Base-by-base conservation (phyloP, 2,113 vertebrate species). In the Bubo bubo region DNA sequence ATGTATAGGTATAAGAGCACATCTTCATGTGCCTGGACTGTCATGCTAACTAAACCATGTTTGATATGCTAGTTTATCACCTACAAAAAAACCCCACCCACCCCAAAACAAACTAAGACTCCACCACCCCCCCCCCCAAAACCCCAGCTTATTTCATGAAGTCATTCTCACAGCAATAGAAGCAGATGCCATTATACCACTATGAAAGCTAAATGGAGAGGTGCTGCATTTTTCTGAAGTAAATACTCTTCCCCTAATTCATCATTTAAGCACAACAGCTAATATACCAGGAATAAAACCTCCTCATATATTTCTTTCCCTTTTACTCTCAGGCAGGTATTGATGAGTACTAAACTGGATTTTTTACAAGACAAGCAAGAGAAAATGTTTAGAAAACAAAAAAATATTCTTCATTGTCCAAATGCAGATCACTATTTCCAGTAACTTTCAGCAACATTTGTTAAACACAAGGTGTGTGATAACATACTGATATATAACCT, bases 21-120 rank as follows among this genome's bases (percentile, higher is more conserved):
- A 55, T 34, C 27, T 49, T 49, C 2, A 4, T 0, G 1, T 62
- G 23, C 16, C 34, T 37, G 35, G 56, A 86, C 50, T 74, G 50
- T 12, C 39, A 74, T 2, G 6, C 0, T 3, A 77, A 64, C 5
- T 41, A 62, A 37, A 79, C 2, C 8, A 43, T 3, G 1, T 41
- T 60, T 52, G 66, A 52, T 8, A 43, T 9, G 8, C 24, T 71
- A 67, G 6, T 76, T 79, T 50, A 79, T 37, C 24, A 45, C 7
- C 24, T 14, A 45, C 15, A 24, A 41, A 62, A 80, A 82, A 30
- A 26, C 1, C 0, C 18, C 20, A 11, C 14, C 9, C 6, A 45
- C 2, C 21, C 20, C 14, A 10, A 66, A 32, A n/a, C 4, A 15
- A 59, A 35, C 12, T 12, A n/a, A 35, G 43, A 45, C 16, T 45